Conservation (phyloP, 2,797 vertebrate genomes). For the Pangasius macronema region DNA sequence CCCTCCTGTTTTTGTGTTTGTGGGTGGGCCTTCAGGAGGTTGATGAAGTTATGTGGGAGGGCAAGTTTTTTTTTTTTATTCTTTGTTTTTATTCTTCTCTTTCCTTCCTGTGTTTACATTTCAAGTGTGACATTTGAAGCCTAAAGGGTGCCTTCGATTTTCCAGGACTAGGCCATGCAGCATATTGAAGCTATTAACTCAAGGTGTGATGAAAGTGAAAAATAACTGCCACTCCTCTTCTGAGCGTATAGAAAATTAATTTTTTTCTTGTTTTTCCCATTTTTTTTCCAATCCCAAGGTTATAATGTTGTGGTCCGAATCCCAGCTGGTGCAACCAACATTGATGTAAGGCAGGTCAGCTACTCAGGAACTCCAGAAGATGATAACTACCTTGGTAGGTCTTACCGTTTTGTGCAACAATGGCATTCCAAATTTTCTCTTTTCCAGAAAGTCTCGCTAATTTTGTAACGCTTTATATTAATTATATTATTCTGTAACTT, state of each 20-base stretch:
- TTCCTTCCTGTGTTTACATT: slow-evolving; percentile 54
- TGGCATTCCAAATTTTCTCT: neutral
- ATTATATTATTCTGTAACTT: too few species aligned
- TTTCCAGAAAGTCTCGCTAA: neutral
- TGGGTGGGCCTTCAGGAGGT: slow-evolving; percentile 63
- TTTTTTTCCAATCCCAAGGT: slow-evolving; percentile 69
- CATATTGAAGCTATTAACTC: slow-evolving; percentile 65
- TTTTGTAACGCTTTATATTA: neutral
- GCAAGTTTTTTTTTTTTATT: slow-evolving; percentile 49
- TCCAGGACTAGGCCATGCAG: slow-evolving; percentile 46
- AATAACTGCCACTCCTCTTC: slow-evolving; percentile 4
- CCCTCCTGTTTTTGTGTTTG: slow-evolving; percentile 27
- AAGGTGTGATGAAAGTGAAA: slow-evolving; percentile 28
- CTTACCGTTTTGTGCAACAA: neutral
- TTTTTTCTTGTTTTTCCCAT: slow-evolving; percentile 4
- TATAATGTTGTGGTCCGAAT: slow-evolving; percentile 92
- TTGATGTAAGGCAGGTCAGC: slow-evolving; percentile 93
- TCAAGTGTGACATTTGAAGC: slow-evolving; percentile 65
- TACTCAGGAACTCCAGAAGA: slow-evolving; percentile 94
- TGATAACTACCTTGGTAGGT: slow-evolving; percentile 96
- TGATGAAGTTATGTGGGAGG: slow-evolving; percentile 70
- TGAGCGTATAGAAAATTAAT: neutral
- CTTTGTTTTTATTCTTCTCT: slow-evolving; percentile 6
- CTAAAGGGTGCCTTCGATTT: slow-evolving; percentile 57
- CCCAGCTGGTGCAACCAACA: slow-evolving; percentile 92